A percentile compares a stretch with the other conserved stretches of the same genome.
Conservation (phyloP, 2,888 invertebrate genomes). For the Rotaria sp. region DNA sequence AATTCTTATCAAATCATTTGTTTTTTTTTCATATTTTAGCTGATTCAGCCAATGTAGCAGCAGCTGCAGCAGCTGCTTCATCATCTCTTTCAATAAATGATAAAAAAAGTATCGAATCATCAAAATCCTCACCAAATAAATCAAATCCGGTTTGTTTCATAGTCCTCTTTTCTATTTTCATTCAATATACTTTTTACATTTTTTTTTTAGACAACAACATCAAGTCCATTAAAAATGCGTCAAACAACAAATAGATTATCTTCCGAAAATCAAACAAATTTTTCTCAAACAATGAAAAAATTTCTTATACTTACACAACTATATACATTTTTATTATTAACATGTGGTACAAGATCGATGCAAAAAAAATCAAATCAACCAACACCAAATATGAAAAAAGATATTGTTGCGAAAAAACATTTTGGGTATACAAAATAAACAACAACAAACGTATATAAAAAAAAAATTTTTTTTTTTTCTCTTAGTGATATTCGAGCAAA, state of each 20-base stretch:
- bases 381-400: constrained; percentile 13
- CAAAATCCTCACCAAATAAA: background rate
- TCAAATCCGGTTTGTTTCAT: background rate
- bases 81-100: background rate
- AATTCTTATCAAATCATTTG: background rate
- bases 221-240: background rate
- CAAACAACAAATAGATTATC: background rate
- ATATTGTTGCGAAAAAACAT: background rate
- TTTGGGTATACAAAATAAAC: constrained; percentile 8
- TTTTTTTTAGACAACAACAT: background rate
- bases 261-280: background rate
- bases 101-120: background rate
- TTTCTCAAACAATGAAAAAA: constrained; percentile 22
- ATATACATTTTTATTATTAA: constrained; percentile 6
- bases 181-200: background rate
- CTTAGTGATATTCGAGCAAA: constrained; percentile 14
- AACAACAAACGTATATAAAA: background rate
- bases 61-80: background rate
- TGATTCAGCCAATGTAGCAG: background rate
- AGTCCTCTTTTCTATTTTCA: background rate
- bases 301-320: background rate
- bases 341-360: constrained; percentile 14
- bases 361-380: background rate
- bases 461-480: background rate
- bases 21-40: background rate